Conservation (phyloP, 2,888 invertebrate genomes). For the Euproctis similis region DNA sequence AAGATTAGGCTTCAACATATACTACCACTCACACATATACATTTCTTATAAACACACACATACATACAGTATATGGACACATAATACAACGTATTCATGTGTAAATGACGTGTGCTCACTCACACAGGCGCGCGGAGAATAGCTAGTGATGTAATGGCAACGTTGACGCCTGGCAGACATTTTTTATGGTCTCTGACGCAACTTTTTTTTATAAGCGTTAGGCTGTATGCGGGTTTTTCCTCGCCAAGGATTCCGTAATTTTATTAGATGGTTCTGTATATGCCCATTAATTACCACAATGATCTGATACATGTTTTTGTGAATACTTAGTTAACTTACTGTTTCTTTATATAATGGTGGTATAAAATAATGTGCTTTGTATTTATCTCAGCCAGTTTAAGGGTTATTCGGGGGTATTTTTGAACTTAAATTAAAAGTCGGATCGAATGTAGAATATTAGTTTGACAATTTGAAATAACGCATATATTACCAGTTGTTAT, state of each 20-base stretch:
- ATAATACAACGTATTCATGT: constrained; percentile 20
- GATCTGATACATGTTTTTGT: too few species aligned
- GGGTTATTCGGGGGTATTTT: too few species aligned
- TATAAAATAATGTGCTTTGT: too few species aligned
- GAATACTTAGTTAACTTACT: too few species aligned
- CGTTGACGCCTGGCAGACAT: constrained; percentile 71
- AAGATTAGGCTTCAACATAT: constrained; percentile 62
- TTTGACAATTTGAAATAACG: too few species aligned
- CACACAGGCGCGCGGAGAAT: constrained; percentile 34
- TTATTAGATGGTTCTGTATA: neutral
- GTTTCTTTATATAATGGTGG: too few species aligned
- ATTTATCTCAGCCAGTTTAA: too few species aligned
- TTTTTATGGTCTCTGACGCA: constrained; percentile 73
- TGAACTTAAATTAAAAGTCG: too few species aligned
- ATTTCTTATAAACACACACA: constrained; percentile 12
- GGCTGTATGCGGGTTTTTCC: constrained; percentile 33
- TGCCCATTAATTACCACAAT: too few species aligned
- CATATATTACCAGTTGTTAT: too few species aligned
- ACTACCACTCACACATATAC: constrained; percentile 28
- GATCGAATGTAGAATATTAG: too few species aligned
- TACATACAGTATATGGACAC: constrained; percentile 10
- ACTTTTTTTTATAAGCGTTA: constrained; percentile 62
- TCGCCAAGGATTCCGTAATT: constrained; percentile 1
- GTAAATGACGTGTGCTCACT: constrained; percentile 12
- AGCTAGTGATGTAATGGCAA: constrained; percentile 62